Conservation (phyloP, 2,797 vertebrate genomes). For the Allobates femoralis region DNA sequence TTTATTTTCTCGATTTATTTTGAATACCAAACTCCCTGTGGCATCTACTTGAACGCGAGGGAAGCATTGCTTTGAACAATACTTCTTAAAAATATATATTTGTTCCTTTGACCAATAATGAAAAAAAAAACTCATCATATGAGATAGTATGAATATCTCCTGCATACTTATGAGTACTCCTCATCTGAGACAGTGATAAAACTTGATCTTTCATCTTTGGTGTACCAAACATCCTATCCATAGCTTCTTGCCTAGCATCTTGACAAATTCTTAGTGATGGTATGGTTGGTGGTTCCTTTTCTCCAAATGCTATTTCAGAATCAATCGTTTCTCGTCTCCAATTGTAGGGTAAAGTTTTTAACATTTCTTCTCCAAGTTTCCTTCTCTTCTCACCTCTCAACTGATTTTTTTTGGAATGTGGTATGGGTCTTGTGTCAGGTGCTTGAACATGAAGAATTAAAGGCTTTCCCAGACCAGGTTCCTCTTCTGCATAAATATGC, state of each 20-base stretch:
- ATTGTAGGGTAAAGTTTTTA: constrained; percentile 10
- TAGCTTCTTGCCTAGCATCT: no score
- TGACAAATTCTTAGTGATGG: no score
- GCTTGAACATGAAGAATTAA: no score
- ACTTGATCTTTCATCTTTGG: no score
- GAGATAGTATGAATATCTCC: constrained; percentile 5
- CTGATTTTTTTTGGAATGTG: not conserved
- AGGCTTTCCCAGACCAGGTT: no score
- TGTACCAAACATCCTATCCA: no score
- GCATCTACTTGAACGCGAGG: not conserved
- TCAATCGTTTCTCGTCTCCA: constrained; percentile 21
- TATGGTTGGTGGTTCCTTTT: constrained; percentile 19
- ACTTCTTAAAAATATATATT: not conserved
- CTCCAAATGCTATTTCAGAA: constrained; percentile 24
- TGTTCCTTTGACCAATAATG: constrained; percentile 19
- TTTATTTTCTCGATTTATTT: not conserved
- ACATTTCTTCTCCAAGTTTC: not conserved
- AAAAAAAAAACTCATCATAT: not conserved
- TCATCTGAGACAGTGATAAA: no score
- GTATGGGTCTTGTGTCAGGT: no score
- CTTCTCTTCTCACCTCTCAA: constrained; percentile 36
- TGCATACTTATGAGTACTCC: no score
- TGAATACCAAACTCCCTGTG: constrained; percentile 7
- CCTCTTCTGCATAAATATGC: no score
- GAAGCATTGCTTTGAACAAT: not conserved